These are phyloP conservation scores for Argyresthia albistria DNA, from an alignment of 2,888 invertebrate genomes.

Conservation along the genomic window DNA sequence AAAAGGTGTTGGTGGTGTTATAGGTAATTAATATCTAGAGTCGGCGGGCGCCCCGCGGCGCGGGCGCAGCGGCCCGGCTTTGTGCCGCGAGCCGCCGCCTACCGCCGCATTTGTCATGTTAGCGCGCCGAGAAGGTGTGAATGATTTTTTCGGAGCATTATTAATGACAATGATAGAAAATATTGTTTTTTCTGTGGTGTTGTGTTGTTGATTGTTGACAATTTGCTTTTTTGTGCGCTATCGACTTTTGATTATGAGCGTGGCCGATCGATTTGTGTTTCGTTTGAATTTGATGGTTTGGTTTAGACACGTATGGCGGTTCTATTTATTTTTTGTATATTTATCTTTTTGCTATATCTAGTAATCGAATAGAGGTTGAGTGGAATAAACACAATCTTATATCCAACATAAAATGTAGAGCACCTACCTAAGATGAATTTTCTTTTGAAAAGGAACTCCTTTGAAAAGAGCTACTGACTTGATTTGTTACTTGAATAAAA, in stretches of 20 bases:
- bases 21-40: conserved; percentile 70
- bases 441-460: too few species aligned
- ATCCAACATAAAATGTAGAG: too few species aligned
- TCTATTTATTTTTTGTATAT: too few species aligned
- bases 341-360: too few species aligned
- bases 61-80: conserved; percentile 41
- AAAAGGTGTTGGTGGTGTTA: conserved; percentile 65
- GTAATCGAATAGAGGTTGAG: too few species aligned
- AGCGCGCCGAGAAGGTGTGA: conserved; percentile 66
- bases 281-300: conserved; percentile 62
- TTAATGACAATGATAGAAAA: conserved; percentile 69
- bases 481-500: conserved; percentile 23
- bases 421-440: too few species aligned
- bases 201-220: conserved; percentile 62
- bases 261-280: conserved; percentile 51
- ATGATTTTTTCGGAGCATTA: conserved; percentile 64
- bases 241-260: conserved; percentile 49
- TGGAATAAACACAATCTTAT: too few species aligned
- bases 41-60: conserved; percentile 54
- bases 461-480: too few species aligned
- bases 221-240: conserved; percentile 59
- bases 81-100: conserved; percentile 26
- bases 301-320: conserved; percentile 23
- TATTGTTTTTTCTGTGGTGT: conserved; percentile 60
- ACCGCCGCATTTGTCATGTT: conserved; percentile 67